phyloP scores from a whole-genome alignment of 2,113 vertebrate genomes.

The Saccopteryx leptura region DNA sequence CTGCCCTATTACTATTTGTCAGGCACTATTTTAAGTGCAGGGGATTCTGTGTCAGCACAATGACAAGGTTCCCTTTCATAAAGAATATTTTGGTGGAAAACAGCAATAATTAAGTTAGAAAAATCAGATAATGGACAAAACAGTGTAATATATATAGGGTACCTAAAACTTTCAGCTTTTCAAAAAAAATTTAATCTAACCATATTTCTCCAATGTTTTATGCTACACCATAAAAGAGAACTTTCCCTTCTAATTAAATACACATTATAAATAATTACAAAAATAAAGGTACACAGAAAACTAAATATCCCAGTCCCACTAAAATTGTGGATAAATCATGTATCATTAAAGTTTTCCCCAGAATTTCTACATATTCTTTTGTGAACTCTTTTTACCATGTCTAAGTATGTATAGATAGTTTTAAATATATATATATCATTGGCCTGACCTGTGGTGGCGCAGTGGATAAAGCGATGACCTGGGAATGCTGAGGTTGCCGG shows the following conservation, averaged over 20 bases:
- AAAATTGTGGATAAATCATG: background rate
- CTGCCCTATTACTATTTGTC: no score
- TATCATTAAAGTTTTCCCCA: background rate
- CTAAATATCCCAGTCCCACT: background rate
- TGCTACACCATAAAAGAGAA: background rate
- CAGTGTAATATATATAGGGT: background rate
- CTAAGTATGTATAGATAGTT: background rate
- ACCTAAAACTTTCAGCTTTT: background rate
- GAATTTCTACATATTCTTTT: conserved; percentile 29
- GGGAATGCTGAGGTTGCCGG: no score
- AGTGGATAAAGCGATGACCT: no score
- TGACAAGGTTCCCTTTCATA: background rate
- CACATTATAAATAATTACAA: conserved; percentile 1
- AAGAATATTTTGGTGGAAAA: background rate
- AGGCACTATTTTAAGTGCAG: background rate
- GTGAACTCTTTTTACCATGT: background rate
- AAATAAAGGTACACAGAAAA: background rate
- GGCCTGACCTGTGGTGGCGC: no score
- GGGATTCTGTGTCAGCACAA: no score
- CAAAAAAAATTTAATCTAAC: background rate
- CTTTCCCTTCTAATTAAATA: background rate
- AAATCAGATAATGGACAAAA: background rate
- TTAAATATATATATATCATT: background rate
- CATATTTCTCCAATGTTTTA: background rate
- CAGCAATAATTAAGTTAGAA: background rate